Evolutionary conservation across 2,888 invertebrate species (phyloP), one percentile per base, ranked within the genome.

Genomic region (Siphonodentalium dalli): DNA sequence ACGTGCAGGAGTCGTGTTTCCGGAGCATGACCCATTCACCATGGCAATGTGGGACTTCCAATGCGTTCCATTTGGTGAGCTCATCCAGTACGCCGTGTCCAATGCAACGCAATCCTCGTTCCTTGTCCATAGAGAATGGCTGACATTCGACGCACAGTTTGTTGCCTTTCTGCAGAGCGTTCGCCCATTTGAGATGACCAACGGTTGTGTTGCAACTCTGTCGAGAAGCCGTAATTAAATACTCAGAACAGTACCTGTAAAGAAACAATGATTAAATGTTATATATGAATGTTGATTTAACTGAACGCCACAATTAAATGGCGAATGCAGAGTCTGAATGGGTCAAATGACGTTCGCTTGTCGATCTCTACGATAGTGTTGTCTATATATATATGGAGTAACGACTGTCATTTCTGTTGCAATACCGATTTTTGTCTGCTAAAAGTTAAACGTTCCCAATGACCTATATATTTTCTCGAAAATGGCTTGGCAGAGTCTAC

Each of bases 201-300:
- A 31, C 44, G 11, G 90, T 88, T 82, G 91, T 92, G 20, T 63
- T 53, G 31, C 75, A 75, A n/a, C 61, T 59, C 3, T 54, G 39
- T 15, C 66, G 60, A 13, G 66, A 56, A 11, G 60, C 51, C 61
- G 88, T 85, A 45, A 93, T 88, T 80, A 91, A 89, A 75, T 90
- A 93, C 76, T 89, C 89, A 2, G 92, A 89, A 81, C 92, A 92
- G 81, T 93, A 93, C 81, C 93, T 93, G 87, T 29, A 87, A 86
- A 31, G 48, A 41, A 18, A 58, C 8, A 38, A 15, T 33, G 7
- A 15, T 8, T 15, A 15, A 15, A 5, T 15, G n/a, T 33, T 15
- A 33, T 5, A 15, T 15, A 33, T 33, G n/a, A 33, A 15, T 33
- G n/a, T 33, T 15, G 4, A 33, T 33, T 33, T 33, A 33, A 15